Evolutionary conservation across 2,888 invertebrate genomes (phyloP).

Genomic region (Synanthedon formicaeformis): DNA sequence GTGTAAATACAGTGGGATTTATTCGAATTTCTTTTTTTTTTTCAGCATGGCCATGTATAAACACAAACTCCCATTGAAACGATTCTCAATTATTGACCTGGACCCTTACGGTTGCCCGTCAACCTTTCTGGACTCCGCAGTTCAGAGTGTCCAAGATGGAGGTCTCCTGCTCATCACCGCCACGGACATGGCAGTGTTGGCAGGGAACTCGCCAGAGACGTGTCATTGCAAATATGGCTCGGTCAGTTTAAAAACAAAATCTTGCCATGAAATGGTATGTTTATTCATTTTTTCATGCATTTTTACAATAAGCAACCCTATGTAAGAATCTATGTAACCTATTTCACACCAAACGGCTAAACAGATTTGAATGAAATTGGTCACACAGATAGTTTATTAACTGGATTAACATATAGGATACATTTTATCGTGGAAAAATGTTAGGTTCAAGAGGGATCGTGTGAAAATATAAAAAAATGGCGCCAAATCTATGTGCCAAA

Average conservation of each 20-base stretch:
- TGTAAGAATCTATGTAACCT: too few species aligned
- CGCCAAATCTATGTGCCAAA: too few species aligned
- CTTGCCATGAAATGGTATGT: constrained; percentile 94
- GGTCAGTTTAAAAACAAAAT: constrained; percentile 84
- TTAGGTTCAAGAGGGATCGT: too few species aligned
- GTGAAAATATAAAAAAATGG: too few species aligned
- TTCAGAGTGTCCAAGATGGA: constrained; percentile 83
- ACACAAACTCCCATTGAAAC: constrained; percentile 72
- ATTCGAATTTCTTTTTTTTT: neutral
- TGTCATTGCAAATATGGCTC: constrained; percentile 95
- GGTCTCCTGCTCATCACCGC: constrained; percentile 95
- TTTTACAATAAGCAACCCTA: too few species aligned
- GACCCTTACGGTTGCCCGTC: constrained; percentile 98
- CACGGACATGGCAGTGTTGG: constrained; percentile 96
- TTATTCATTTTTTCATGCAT: too few species aligned
- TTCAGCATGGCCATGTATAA: constrained; percentile 87
- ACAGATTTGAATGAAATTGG: too few species aligned
- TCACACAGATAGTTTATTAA: too few species aligned
- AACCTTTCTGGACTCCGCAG: constrained; percentile 89
- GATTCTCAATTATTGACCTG: constrained; percentile 92
- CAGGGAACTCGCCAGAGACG: constrained; percentile 95
- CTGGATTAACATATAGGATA: too few species aligned
- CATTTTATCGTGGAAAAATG: too few species aligned
- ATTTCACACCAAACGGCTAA: too few species aligned
- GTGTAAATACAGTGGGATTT: too few species aligned